Evolutionary conservation across 2,113 vertebrate species (phyloP).

Genomic region (Okapia johnstoni): DNA sequence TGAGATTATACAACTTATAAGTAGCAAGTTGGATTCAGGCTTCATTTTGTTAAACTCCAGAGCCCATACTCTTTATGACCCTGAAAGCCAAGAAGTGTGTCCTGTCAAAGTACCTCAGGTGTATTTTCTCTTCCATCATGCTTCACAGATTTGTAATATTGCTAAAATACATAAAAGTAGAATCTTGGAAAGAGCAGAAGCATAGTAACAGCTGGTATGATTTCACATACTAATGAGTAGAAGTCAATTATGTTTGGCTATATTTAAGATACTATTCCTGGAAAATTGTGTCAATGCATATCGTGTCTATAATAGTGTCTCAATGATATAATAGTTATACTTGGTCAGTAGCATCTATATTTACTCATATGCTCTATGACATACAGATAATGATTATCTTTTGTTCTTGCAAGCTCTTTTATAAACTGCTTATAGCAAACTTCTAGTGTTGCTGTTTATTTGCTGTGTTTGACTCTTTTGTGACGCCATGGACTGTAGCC

Average conservation of each 20-base stretch:
- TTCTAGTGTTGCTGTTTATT: neutral
- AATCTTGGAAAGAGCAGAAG: neutral
- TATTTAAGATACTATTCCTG: neutral
- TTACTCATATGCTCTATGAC: neutral
- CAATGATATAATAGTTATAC: neutral
- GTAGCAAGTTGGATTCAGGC: neutral
- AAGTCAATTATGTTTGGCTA: constrained; percentile 26
- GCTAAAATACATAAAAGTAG: neutral
- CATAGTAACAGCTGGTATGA: neutral
- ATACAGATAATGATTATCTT: neutral
- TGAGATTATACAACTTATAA: neutral
- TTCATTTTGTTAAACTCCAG: neutral
- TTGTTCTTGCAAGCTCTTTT: neutral
- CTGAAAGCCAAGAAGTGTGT: neutral
- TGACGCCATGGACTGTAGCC: neutral
- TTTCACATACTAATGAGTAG: constrained; percentile 5
- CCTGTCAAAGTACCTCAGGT: neutral
- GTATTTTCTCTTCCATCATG: neutral
- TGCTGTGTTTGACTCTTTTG: neutral
- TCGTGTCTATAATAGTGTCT: neutral
- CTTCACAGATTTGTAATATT: neutral
- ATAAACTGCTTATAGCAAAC: neutral
- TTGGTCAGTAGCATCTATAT: neutral
- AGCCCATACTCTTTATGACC: neutral
- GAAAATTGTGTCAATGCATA: neutral